These are phyloP conservation scores for Nomia melanderi DNA, from an alignment of 1,140 invertebrate species.

Conservation along the genomic window DNA sequence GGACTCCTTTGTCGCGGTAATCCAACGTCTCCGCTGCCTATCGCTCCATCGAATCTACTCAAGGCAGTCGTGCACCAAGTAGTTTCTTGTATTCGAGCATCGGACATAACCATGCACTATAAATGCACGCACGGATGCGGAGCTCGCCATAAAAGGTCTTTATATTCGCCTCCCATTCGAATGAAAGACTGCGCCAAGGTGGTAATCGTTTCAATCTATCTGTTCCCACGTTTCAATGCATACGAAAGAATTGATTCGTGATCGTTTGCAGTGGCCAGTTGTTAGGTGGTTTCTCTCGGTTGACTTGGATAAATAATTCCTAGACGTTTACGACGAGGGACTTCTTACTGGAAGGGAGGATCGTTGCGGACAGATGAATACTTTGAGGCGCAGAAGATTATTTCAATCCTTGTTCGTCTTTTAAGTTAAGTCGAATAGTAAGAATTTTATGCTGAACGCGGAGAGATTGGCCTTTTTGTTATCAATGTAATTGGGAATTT, in stretches of 20 bases:
- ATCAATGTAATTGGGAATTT: too few relatives aligned
- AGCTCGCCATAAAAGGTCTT: background rate
- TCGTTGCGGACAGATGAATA: too few relatives aligned
- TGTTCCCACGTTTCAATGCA: conserved; percentile 1
- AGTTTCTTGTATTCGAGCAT: background rate
- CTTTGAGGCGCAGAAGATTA: too few relatives aligned
- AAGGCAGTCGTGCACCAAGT: too few relatives aligned
- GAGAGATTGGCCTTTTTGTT: too few relatives aligned
- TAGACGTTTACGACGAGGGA: too few relatives aligned
- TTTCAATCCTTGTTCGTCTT: too few relatives aligned
- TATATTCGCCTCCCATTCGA: background rate
- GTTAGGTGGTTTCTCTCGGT: background rate
- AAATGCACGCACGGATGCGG: conserved; percentile 16
- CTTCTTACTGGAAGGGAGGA: too few relatives aligned
- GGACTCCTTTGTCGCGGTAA: background rate
- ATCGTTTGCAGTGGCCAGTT: background rate
- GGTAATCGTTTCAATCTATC: conserved; percentile 34
- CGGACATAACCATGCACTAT: conserved; percentile 9
- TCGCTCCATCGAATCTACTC: background rate
- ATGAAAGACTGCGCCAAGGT: background rate
- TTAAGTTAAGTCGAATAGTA: too few relatives aligned
- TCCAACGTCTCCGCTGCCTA: too few relatives aligned
- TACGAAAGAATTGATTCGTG: conserved; percentile 6
- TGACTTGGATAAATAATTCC: too few relatives aligned
- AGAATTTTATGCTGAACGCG: too few relatives aligned